Conservation (phyloP, 1,140 invertebrate genomes). For the Monochamus saltuarius region DNA sequence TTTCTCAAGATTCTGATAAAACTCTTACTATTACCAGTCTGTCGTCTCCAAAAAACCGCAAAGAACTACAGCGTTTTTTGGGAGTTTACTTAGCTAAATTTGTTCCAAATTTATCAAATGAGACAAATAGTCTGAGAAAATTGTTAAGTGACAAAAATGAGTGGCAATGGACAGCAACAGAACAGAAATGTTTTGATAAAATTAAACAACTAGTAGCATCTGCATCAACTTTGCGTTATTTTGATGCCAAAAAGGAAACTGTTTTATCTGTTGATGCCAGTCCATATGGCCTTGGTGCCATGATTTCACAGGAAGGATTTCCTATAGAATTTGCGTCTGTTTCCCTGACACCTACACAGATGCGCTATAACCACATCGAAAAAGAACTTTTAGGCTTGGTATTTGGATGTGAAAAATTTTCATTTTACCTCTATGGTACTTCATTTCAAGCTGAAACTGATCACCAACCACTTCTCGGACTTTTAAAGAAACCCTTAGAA, state of each 20-base stretch:
- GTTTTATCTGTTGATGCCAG: slow-evolving; percentile 55
- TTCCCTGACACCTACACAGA: slow-evolving; percentile 43
- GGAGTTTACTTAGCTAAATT: slow-evolving; percentile 17
- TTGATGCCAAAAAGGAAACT: slow-evolving; percentile 45
- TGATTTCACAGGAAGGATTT: slow-evolving; percentile 51
- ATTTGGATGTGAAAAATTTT: slow-evolving; percentile 21
- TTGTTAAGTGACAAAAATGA: slow-evolving; percentile 3
- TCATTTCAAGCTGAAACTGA: background rate
- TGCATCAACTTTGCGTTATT: background rate
- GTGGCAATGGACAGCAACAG: slow-evolving; percentile 1
- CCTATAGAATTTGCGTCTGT: slow-evolving; percentile 43
- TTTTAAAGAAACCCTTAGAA: slow-evolving; percentile 10
- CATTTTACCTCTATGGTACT: slow-evolving; percentile 17
- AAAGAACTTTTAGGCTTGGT: slow-evolving; percentile 48
- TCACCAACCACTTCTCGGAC: slow-evolving; percentile 9
- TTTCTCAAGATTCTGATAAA: background rate
- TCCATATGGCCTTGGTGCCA: slow-evolving; percentile 52
- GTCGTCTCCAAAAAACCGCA: background rate
- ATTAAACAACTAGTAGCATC: slow-evolving; percentile 9
- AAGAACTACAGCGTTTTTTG: slow-evolving; percentile 21
- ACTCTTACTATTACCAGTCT: background rate
- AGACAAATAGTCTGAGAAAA: slow-evolving; percentile 14
- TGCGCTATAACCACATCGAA: slow-evolving; percentile 50
- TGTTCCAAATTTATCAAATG: slow-evolving; percentile 13
- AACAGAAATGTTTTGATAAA: slow-evolving; percentile 5